These are phyloP conservation scores for Volucella inflata DNA, from an alignment of 2,888 invertebrate species.

Conservation along the genomic window DNA sequence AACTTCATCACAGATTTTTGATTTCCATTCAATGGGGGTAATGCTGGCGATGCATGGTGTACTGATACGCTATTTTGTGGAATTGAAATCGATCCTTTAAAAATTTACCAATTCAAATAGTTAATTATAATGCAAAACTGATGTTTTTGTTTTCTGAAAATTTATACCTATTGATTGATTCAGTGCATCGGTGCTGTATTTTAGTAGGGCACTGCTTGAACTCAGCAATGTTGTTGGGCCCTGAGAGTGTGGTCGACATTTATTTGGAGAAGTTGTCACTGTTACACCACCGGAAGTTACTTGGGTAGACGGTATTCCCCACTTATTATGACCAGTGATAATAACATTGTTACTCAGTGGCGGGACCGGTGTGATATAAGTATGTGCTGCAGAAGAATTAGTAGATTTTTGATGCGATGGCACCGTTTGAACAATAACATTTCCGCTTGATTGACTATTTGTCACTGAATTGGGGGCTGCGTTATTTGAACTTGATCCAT, in stretches of 20 bases:
- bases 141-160: not conserved
- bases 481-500: conserved; percentile 82
- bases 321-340: conserved; percentile 85
- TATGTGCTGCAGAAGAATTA: conserved; percentile 76
- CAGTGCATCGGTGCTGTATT: conserved; percentile 83
- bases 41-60: conserved; percentile 83
- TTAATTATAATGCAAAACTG: not conserved
- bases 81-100: conserved; percentile 81
- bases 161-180: conserved; percentile 82
- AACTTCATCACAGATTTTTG: conserved; percentile 83
- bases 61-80: conserved; percentile 83
- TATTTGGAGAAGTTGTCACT: conserved; percentile 86
- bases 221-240: conserved; percentile 84
- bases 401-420: conserved; percentile 77
- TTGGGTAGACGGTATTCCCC: conserved; percentile 84
- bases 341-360: conserved; percentile 84
- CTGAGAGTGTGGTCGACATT: conserved; percentile 85
- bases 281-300: conserved; percentile 86
- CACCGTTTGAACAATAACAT: conserved; percentile 82
- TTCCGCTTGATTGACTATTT: conserved; percentile 70
- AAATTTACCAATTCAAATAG: not conserved
- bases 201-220: conserved; percentile 82
- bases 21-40: conserved; percentile 81
- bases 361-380: conserved; percentile 83
- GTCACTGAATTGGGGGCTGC: conserved; percentile 59